Evolutionary conservation across 2,113 vertebrate species (phyloP), one percentile per base, ranked within the genome.

Genomic region (Illadopsis cleaveri): DNA sequence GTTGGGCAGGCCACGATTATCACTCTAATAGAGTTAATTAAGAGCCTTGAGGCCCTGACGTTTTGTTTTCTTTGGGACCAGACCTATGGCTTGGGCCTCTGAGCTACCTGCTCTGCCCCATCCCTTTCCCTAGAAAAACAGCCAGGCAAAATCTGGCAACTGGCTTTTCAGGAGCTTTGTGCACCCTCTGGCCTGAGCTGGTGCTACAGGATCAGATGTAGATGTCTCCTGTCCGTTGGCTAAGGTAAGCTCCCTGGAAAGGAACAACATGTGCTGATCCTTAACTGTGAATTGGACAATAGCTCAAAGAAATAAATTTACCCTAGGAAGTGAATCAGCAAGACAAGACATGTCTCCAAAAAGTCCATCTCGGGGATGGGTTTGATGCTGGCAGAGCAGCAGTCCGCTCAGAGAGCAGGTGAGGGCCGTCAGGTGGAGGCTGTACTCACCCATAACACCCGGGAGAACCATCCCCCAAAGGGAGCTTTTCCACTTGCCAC

Each of bases 31-130:
- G 72, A 84, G 79, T 93, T 94, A 96, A 96, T 95, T 95, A 89
- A 83, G 64, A 83, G 68, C 90, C 94, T 90, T 48, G 12, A 81
- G 88, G 94, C 87, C 68, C 37, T 83, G 66, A 93, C 0, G 3
- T 86, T 90, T 96, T 95, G 72, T 96, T 96, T 96, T 93, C 90
- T 92, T 95, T 95, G 90, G 96, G 90, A 94, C 72, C 60, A 97
- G 64, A 95, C 69, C 44, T 81, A 40, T 19, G 53, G 48, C 71
- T 96, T 71, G 45, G 28, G n/a, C 72, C 72, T 90, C 71, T 84
- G 58, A 92, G 90, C 93, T 93, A 93, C 60, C 82, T 15, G 40
- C 64, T 89, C 37, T 90, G 60, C 71, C 51, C 21, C 60, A 95
- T 35, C 44, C 2, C 51, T 80, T 92, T 50, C 48, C 25, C 64